phyloP scores from a whole-genome alignment of 1,140 invertebrate genomes.

The Doryteuthis pealeii region DNA sequence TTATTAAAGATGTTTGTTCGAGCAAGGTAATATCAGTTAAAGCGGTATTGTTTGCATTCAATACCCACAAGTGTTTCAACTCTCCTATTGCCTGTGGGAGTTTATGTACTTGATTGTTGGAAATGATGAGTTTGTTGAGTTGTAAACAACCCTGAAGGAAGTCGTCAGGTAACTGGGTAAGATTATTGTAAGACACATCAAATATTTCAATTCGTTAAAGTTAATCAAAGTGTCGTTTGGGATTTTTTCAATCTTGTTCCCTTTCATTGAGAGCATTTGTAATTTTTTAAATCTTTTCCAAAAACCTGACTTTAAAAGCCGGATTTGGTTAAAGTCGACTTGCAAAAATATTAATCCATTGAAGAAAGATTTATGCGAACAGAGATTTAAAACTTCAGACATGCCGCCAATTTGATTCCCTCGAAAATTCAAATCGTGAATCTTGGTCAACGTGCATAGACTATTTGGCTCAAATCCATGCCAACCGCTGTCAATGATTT shows the following conservation, averaged over 20 bases:
- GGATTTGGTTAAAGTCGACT: background rate
- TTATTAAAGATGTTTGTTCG: background rate
- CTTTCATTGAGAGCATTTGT: background rate
- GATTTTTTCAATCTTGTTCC: background rate
- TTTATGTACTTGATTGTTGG: background rate
- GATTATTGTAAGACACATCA: background rate
- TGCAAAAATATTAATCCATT: background rate
- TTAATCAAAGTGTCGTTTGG: background rate
- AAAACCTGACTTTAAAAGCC: background rate
- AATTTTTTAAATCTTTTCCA: background rate
- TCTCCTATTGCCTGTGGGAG: background rate
- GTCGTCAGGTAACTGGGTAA: background rate
- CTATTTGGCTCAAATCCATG: background rate
- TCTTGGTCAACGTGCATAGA: background rate
- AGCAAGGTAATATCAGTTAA: background rate
- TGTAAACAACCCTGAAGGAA: background rate
- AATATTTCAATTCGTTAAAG: background rate
- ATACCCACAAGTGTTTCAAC: background rate
- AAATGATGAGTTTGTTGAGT: background rate
- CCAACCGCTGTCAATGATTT: background rate
- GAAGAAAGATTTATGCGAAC: background rate
- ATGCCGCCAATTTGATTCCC: background rate
- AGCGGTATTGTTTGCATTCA: background rate
- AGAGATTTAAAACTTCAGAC: background rate
- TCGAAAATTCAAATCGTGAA: background rate